These are phyloP conservation scores for Oceanodroma tethys DNA, from an alignment of 2,113 vertebrate species.

Conservation along the genomic window DNA sequence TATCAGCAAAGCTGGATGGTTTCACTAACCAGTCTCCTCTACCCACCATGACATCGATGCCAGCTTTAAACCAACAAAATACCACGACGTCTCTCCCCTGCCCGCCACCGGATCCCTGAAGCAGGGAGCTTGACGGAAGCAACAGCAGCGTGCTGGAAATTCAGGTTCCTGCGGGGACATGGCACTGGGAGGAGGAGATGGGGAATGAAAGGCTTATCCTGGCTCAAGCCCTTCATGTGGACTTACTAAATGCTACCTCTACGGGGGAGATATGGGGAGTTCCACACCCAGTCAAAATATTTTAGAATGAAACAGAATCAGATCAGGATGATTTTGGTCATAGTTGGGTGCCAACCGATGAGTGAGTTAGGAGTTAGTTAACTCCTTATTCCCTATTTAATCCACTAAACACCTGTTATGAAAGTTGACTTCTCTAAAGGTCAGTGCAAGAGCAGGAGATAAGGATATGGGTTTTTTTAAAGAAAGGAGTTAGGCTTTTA, in stretches of 20 bases:
- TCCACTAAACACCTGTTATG: background rate
- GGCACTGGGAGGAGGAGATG: background rate
- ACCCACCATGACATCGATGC: fast-evolving
- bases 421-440: background rate
- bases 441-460: background rate
- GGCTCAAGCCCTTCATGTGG: background rate
- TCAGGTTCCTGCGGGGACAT: background rate
- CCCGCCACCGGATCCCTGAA: background rate
- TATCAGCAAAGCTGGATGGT: background rate
- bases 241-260: background rate
- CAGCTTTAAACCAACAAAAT: background rate
- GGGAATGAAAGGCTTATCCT: background rate
- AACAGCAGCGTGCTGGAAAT: background rate
- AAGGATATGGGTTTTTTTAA: background rate
- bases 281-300: background rate
- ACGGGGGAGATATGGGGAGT: background rate
- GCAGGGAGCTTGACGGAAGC: background rate
- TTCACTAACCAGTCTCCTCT: background rate
- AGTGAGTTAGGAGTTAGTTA: background rate
- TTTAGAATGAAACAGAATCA: background rate
- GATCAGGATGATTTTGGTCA: background rate
- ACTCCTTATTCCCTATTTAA: background rate
- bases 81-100: fast-evolving
- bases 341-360: fast-evolving
- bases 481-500: background rate